These are phyloP conservation scores for Xiphydria camelus DNA, from an alignment of 2,888 invertebrate genomes.

Conservation along the genomic window DNA sequence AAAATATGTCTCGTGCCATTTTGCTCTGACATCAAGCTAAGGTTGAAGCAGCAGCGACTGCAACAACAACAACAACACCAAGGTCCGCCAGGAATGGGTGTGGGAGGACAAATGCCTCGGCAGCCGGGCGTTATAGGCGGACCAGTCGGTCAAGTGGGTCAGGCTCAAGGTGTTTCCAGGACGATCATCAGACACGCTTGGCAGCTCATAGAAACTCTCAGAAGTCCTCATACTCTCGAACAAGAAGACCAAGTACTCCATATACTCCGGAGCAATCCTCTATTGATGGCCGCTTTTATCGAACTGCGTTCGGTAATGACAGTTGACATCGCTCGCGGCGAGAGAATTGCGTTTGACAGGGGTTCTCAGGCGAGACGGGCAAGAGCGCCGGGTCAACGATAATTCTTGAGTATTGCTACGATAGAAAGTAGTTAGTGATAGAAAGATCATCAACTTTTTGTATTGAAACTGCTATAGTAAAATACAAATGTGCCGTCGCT, in stretches of 20 bases:
- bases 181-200: conserved; percentile 69
- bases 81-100: conserved; percentile 45
- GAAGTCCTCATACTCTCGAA: conserved; percentile 87
- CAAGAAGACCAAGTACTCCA: conserved; percentile 89
- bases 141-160: conserved; percentile 44
- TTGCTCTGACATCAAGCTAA: conserved; percentile 98
- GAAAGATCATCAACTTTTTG: too few relatives aligned
- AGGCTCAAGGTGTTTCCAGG: conserved; percentile 56
- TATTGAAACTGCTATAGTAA: too few relatives aligned
- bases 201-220: conserved; percentile 86
- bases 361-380: too few relatives aligned
- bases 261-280: conserved; percentile 91
- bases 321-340: too few relatives aligned
- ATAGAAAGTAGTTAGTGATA: too few relatives aligned
- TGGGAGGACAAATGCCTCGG: conserved; percentile 50
- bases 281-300: conserved; percentile 93
- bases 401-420: too few relatives aligned
- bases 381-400: too few relatives aligned
- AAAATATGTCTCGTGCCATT: conserved; percentile 98
- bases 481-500: too few relatives aligned
- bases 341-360: too few relatives aligned
- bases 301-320: conserved; percentile 83
- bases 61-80: conserved; percentile 60
- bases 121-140: conserved; percentile 52
- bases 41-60: conserved; percentile 94